Conservation (phyloP, 2,888 invertebrate genomes). For the Caenorhabditis japonica region DNA sequence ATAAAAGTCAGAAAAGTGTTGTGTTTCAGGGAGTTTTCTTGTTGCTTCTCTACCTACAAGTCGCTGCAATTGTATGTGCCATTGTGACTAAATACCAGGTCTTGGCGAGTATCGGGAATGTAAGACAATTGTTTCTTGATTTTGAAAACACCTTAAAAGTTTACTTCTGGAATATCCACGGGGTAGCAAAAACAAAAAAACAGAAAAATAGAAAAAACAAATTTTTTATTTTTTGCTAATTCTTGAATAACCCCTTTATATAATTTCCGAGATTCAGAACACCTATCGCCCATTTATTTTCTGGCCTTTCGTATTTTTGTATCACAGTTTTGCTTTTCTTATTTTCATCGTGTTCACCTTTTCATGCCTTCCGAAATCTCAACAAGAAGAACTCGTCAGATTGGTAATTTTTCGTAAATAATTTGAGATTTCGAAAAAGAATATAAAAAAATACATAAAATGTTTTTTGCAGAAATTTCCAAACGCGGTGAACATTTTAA, state of each 20-base stretch:
- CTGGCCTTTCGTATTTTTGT: conserved; percentile 26
- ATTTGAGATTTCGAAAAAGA: neutral
- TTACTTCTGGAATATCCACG: too few species aligned
- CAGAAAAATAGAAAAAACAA: too few species aligned
- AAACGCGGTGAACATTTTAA: conserved; percentile 20
- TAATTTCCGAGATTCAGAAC: too few species aligned
- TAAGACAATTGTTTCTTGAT: neutral
- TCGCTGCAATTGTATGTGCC: conserved; percentile 36
- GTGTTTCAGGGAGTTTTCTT: conserved; percentile 22
- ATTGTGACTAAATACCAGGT: conserved; percentile 43
- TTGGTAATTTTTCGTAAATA: neutral
- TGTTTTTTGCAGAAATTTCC: conserved; percentile 24
- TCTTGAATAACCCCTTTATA: too few species aligned
- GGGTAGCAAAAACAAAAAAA: neutral
- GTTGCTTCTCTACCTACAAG: conserved; percentile 27
- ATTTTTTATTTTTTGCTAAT: too few species aligned
- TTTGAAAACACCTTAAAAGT: neutral
- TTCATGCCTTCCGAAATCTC: conserved; percentile 3
- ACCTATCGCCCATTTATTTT: conserved; percentile 7
- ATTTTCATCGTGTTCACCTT: conserved; percentile 14
- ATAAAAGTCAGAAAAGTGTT: neutral
- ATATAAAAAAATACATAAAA: too few species aligned
- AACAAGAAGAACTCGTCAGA: conserved; percentile 9
- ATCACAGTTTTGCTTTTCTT: conserved; percentile 25
- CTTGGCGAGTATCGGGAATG: conserved; percentile 41